Evolutionary conservation across 2,113 vertebrate species (phyloP), one percentile per base, ranked within the genome.

Genomic region (Sander vitreus): DNA sequence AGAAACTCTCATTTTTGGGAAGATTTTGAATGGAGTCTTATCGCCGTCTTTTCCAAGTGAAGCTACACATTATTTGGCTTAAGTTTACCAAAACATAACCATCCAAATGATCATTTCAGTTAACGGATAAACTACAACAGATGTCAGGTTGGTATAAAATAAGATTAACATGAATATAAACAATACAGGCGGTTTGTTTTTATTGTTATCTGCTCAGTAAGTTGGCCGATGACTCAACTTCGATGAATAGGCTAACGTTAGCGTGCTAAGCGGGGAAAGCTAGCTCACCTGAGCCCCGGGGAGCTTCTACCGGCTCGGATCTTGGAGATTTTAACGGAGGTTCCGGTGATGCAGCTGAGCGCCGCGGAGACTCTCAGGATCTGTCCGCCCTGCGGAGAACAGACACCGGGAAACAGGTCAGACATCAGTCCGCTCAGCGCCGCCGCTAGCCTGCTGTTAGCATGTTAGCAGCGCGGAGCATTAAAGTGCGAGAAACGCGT

Each of bases 291-390:
- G 48, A 99, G 94, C 33, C 98, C 98, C 0, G 98, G 97, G 2
- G 96, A 96, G 93, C 96, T 99, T 62, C 98, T 95, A 3, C 98
- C 98, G 1, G 98, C 98, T 43, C 98, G 96, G 94, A 99, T 96
- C 87, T 97, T 97, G 74, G 88, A 93, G 89, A 99, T 96, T 63
- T 94, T 95, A 82, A 99, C 60, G 7, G 96, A 88, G 53, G 95
- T 80, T 1, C 97, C 96, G 39, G 96, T 95, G 76, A 99, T 94
- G 83, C 98, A 98, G 88, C 98, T 96, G 73, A 99, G 94, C 2
- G 98, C 96, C 12, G 96, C 97, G 30, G 96, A 96, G 5, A 99
- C 92, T 16, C 98, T 90, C 23, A 99, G 88, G 84, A 99, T 98
- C 95, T 99, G 98, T 27, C 98, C 98, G 48, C 98, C 98, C 98